Evolutionary conservation across 1,140 invertebrate genomes (phyloP).

Genomic region (Micrasema longulum): DNA sequence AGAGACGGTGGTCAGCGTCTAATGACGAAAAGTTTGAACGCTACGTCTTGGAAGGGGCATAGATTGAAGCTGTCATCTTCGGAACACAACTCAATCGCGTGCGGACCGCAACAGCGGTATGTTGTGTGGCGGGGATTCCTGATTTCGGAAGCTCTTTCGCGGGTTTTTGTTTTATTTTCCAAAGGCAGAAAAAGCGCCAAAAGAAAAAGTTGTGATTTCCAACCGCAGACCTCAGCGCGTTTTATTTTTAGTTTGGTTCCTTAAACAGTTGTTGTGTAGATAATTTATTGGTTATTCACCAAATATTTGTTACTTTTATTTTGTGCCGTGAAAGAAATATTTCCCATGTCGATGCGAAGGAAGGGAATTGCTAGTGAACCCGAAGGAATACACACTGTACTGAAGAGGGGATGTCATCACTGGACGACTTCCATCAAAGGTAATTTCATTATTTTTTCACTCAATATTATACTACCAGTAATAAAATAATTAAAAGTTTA

Average conservation of each 20-base stretch:
- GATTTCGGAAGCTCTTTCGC: slow-evolving; percentile 36
- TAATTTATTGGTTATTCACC: neutral
- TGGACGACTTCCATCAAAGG: slow-evolving; percentile 18
- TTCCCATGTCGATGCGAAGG: slow-evolving; percentile 26
- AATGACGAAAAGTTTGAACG: slow-evolving; percentile 36
- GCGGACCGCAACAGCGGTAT: slow-evolving; percentile 38
- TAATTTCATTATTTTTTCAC: too few species aligned
- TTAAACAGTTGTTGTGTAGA: neutral
- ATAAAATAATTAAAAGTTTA: too few species aligned
- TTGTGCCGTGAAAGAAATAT: neutral
- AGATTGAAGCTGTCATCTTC: slow-evolving; percentile 51
- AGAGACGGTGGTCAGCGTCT: slow-evolving; percentile 31
- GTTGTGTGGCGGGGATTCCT: slow-evolving; percentile 9
- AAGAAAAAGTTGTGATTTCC: slow-evolving; percentile 32
- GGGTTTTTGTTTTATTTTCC: slow-evolving; percentile 30
- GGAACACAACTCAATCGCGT: slow-evolving; percentile 50
- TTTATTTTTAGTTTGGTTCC: too few species aligned
- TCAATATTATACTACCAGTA: too few species aligned
- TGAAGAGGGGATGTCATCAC: slow-evolving; percentile 8
- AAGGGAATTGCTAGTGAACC: slow-evolving; percentile 11
- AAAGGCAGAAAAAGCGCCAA: slow-evolving; percentile 33
- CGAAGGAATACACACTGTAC: slow-evolving; percentile 33
- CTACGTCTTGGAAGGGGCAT: slow-evolving; percentile 36
- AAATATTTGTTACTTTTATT: slow-evolving; percentile 7
- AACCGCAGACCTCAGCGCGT: neutral